These are phyloP conservation scores for Thelaira solivaga DNA, from an alignment of 2,888 invertebrate genomes.

Conservation along the genomic window DNA sequence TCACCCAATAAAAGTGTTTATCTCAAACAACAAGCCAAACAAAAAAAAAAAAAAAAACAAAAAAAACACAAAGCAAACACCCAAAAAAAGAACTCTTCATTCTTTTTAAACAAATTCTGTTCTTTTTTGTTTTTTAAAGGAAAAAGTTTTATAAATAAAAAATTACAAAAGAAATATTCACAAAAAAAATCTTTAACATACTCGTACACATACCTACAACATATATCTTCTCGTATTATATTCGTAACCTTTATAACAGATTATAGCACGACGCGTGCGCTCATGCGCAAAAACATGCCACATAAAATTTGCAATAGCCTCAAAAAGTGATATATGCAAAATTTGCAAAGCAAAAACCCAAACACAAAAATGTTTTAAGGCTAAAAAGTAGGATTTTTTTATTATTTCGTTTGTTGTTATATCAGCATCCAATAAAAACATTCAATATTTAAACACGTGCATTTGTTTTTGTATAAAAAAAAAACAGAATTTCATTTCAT, in stretches of 20 bases:
- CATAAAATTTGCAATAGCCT: constrained; percentile 39
- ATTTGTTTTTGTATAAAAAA: constrained; percentile 19
- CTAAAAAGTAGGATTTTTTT: neutral
- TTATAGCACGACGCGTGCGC: constrained; percentile 59
- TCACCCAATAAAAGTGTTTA: constrained; percentile 23
- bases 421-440: constrained; percentile 26
- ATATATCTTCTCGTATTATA: no score
- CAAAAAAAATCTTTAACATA: constrained; percentile 23
- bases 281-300: constrained; percentile 56
- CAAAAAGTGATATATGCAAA: constrained; percentile 45
- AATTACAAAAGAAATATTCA: neutral
- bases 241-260: constrained; percentile 44
- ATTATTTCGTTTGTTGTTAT: neutral
- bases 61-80: constrained; percentile 30
- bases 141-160: constrained; percentile 43
- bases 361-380: constrained; percentile 14
- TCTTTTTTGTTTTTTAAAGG: constrained; percentile 17
- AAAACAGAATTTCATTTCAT: constrained; percentile 12
- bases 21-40: no score
- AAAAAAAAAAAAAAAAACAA: constrained; percentile 13
- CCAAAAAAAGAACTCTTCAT: neutral
- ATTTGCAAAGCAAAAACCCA: neutral
- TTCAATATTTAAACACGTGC: constrained; percentile 51
- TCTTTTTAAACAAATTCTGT: neutral
- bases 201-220: no score